phyloP scores from a whole-genome alignment of 2,888 invertebrate genomes.

The Bursaphelenchus okinawaensis region DNA sequence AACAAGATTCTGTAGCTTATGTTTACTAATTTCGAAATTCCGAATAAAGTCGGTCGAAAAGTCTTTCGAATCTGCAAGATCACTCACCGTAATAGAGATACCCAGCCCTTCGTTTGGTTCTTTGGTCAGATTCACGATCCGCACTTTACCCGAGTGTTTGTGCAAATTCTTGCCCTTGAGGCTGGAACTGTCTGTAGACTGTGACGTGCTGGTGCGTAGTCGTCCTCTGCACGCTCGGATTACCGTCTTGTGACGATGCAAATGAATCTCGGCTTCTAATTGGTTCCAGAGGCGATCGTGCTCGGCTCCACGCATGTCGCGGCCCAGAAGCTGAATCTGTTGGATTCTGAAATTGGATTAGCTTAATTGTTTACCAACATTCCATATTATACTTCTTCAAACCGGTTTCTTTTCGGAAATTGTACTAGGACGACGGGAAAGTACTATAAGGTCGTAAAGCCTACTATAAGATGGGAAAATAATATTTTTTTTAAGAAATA shows the following conservation, averaged over 20 bases:
- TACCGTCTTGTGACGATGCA: conserved; percentile 64
- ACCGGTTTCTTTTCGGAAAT: too few species aligned
- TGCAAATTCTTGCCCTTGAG: conserved; percentile 29
- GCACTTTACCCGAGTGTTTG: conserved; percentile 60
- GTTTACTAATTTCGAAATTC: too few species aligned
- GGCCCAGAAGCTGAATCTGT: conserved; percentile 74
- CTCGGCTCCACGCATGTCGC: conserved; percentile 74
- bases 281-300: conserved; percentile 75
- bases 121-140: conserved; percentile 68
- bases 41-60: too few species aligned
- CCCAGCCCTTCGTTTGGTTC: conserved; percentile 75
- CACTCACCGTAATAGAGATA: conserved; percentile 69
- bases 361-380: conserved; percentile 7
- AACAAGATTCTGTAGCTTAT: too few species aligned
- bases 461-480: too few species aligned
- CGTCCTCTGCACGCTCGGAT: conserved; percentile 62
- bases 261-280: conserved; percentile 77
- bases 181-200: not conserved
- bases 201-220: conserved; percentile 5
- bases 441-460: too few species aligned
- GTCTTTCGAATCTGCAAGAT: too few species aligned
- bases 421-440: too few species aligned
- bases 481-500: too few species aligned
- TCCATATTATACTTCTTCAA: not conserved
- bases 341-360: conserved; percentile 67